Conservation (phyloP, 2,888 invertebrate genomes). For the Chouioia cunea region DNA sequence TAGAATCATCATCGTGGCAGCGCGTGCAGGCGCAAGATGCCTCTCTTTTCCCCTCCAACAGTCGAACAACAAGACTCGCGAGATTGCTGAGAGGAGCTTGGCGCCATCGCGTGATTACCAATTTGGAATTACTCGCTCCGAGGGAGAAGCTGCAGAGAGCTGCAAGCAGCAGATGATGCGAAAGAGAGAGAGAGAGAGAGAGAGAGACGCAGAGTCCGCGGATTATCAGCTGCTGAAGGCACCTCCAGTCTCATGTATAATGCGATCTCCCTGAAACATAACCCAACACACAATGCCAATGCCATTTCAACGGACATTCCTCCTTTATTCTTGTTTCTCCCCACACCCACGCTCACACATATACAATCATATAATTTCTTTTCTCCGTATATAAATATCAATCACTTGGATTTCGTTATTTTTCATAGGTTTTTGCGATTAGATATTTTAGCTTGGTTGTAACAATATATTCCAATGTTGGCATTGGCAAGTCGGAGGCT, state of each 20-base stretch:
- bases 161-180: constrained; percentile 53
- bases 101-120: constrained; percentile 69
- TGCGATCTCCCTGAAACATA: constrained; percentile 4
- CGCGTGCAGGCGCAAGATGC: not conserved
- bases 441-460: too few relatives aligned
- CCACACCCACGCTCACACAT: too few relatives aligned
- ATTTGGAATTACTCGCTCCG: constrained; percentile 66
- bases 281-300: constrained; percentile 35
- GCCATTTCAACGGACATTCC: constrained; percentile 36
- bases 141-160: constrained; percentile 8
- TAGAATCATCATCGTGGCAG: constrained; percentile 60
- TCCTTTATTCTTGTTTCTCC: constrained; percentile 15
- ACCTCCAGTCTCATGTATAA: constrained; percentile 47
- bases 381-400: too few relatives aligned
- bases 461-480: too few relatives aligned
- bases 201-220: constrained; percentile 44
- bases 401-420: too few relatives aligned
- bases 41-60: too few relatives aligned
- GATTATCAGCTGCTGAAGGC: constrained; percentile 58
- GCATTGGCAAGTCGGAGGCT: too few relatives aligned
- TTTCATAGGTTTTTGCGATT: too few relatives aligned
- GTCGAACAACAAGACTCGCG: constrained; percentile 63
- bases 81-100: constrained; percentile 68
- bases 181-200: constrained; percentile 48
- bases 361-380: too few relatives aligned